Evolutionary conservation across 2,888 invertebrate species (phyloP).

Genomic region (Calameuta idolon): DNA sequence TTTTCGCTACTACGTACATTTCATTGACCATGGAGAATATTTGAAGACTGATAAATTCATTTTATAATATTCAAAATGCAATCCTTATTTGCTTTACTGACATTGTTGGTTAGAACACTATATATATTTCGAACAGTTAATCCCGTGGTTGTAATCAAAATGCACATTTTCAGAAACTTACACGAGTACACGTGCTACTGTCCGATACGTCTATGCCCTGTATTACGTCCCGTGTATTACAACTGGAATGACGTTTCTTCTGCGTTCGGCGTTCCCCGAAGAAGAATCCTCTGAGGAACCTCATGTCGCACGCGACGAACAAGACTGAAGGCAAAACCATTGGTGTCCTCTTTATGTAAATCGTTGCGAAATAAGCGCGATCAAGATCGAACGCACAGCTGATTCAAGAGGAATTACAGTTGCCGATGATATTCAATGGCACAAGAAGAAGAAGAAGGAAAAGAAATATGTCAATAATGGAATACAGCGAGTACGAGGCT

Average conservation of each 20-base stretch:
- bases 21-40: background rate
- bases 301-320: constrained; percentile 29
- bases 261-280: constrained; percentile 29
- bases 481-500: background rate
- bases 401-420: background rate
- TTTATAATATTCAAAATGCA: background rate
- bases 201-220: background rate
- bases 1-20: background rate
- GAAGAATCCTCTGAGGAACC: constrained; percentile 37
- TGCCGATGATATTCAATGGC: background rate
- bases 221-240: background rate
- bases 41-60: background rate
- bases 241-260: background rate
- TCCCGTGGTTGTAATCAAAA: background rate
- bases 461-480: background rate
- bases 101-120: background rate
- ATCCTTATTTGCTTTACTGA: background rate
- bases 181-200: background rate
- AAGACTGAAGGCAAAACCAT: constrained; percentile 30
- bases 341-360: background rate
- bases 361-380: background rate
- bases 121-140: background rate
- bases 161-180: background rate
- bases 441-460: background rate
- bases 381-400: background rate